A percentile compares a stretch with the other conserved stretches of the same genome.
Evolutionary conservation across 2,888 invertebrate species (phyloP).

Genomic region (Heliothis peltigera): DNA sequence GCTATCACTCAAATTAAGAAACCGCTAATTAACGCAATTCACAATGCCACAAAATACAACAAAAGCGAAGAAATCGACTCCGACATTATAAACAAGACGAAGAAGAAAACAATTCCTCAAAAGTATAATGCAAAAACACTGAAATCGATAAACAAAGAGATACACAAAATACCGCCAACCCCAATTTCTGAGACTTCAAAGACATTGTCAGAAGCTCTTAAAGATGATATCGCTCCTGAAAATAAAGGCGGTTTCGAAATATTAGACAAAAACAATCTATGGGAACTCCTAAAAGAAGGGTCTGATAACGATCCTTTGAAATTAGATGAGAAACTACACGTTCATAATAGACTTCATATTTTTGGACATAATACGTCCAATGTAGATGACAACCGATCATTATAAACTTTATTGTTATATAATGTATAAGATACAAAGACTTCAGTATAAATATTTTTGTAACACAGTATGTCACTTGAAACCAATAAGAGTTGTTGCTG

Average conservation of each 20-base stretch:
- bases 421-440: conserved; percentile 87
- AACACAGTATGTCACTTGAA: conserved; percentile 72
- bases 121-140: conserved; percentile 75
- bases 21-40: conserved; percentile 65
- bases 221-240: conserved; percentile 84
- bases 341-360: conserved; percentile 77
- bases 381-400: conserved; percentile 79
- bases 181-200: conserved; percentile 88
- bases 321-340: conserved; percentile 79
- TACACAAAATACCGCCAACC: conserved; percentile 84
- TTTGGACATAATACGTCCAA: conserved; percentile 76
- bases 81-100: conserved; percentile 73
- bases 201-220: conserved; percentile 72
- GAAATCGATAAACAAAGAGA: conserved; percentile 88
- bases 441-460: conserved; percentile 87
- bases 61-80: conserved; percentile 61
- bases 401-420: conserved; percentile 88
- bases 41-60: conserved; percentile 63
- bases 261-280: conserved; percentile 90
- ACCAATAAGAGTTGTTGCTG: conserved; percentile 57
- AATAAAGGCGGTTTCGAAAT: conserved; percentile 89
- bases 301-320: conserved; percentile 76
- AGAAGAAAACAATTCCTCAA: conserved; percentile 70
- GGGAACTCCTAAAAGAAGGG: conserved; percentile 91
- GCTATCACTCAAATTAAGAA: conserved; percentile 80